Evolutionary conservation across 1,140 invertebrate genomes (phyloP).

Genomic region (Scaptomyza hsui): DNA sequence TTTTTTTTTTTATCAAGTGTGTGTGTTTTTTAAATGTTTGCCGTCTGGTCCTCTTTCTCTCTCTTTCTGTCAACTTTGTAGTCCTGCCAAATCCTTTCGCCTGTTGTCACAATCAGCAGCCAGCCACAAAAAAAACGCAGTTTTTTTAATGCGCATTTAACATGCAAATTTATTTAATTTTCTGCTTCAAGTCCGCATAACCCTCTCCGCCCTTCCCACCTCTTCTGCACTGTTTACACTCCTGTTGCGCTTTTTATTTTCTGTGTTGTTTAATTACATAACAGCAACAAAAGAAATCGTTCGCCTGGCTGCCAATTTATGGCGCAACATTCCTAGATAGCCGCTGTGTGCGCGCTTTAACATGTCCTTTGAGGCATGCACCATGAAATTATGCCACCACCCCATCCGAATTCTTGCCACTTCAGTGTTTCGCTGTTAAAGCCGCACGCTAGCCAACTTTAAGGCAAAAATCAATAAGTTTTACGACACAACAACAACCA

Average conservation of each 20-base stretch:
- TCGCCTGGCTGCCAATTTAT: conserved; percentile 46
- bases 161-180: conserved; percentile 83
- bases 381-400: conserved; percentile 31
- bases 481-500: conserved; percentile 38
- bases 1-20: conserved; percentile 45
- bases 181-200: conserved; percentile 63
- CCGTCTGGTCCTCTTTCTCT: conserved; percentile 11
- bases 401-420: not conserved
- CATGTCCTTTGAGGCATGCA: conserved; percentile 52
- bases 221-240: not conserved
- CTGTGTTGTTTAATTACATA: conserved; percentile 55
- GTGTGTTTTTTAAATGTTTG: conserved; percentile 4
- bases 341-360: conserved; percentile 41
- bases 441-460: conserved; percentile 38
- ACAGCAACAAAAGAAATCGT: conserved; percentile 41
- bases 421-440: conserved; percentile 33
- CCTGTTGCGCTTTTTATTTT: conserved; percentile 61
- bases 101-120: conserved; percentile 66
- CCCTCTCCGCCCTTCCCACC: not conserved
- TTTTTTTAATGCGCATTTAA: conserved; percentile 77
- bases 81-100: conserved; percentile 66
- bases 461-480: conserved; percentile 60
- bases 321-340: conserved; percentile 50
- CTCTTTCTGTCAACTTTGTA: conserved; percentile 38
- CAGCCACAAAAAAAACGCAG: conserved; percentile 28